These are phyloP conservation scores for Emys orbicularis DNA, from an alignment of 2,797 vertebrate genomes.

Conservation along the genomic window DNA sequence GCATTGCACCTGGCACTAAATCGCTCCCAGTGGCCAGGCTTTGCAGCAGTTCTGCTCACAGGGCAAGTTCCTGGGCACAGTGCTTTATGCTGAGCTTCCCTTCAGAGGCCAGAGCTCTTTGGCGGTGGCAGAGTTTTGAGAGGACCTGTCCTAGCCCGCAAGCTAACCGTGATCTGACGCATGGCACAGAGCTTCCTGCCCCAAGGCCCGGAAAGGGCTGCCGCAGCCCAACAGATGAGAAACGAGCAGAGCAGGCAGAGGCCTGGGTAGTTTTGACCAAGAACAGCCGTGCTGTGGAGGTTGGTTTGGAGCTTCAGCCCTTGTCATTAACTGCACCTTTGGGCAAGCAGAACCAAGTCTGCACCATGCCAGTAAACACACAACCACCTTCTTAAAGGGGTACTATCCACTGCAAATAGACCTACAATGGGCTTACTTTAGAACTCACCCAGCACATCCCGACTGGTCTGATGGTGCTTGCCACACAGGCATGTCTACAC, in stretches of 20 bases:
- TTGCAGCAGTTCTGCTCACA: neutral
- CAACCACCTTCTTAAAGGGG: neutral
- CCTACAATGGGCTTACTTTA: neutral
- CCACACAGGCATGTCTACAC: neutral
- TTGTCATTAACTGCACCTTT: neutral
- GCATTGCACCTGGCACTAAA: rapidly evolving
- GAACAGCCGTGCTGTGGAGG: neutral
- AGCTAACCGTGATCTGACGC: neutral
- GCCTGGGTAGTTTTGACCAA: neutral
- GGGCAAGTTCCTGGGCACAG: neutral
- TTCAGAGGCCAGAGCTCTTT: neutral
- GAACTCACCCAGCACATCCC: neutral
- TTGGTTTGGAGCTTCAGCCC: neutral
- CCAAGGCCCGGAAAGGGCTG: neutral
- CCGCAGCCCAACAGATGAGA: neutral
- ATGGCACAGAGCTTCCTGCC: neutral
- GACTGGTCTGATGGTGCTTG: neutral
- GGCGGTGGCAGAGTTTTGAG: neutral
- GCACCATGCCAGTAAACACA: neutral
- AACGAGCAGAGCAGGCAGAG: neutral
- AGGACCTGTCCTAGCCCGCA: neutral
- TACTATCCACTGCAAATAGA: neutral
- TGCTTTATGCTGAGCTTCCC: rapidly evolving
- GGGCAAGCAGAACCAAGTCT: neutral
- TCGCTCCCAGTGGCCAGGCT: neutral